A percentile compares a stretch with the other conserved stretches of the same genome.
Evolutionary conservation across 2,113 vertebrate species (phyloP).

Genomic region (Ptyas mucosa): DNA sequence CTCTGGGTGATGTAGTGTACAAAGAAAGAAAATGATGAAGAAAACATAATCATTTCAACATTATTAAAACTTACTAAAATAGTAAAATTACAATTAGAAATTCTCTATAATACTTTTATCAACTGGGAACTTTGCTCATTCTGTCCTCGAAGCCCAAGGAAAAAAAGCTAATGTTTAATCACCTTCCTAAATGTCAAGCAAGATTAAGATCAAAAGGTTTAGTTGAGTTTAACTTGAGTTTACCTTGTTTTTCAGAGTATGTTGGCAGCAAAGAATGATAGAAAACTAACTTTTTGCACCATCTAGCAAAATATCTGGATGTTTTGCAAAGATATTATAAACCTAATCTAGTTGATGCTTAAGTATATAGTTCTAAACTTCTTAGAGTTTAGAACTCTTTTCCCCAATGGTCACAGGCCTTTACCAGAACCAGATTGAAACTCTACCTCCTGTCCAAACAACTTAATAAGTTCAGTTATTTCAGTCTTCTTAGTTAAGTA

Average conservation of each 20-base stretch:
- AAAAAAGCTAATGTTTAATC: background rate
- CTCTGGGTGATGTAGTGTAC: background rate
- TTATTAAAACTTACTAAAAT: background rate
- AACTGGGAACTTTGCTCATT: background rate
- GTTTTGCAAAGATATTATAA: background rate
- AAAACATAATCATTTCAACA: background rate
- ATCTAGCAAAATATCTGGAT: background rate
- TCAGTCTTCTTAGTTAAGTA: background rate
- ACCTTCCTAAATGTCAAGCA: background rate
- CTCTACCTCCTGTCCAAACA: background rate
- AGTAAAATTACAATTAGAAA: background rate
- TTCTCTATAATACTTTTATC: background rate
- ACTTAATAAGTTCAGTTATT: background rate
- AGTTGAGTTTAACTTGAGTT: background rate
- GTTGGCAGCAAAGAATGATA: background rate
- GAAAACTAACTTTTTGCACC: background rate
- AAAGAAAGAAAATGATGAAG: background rate
- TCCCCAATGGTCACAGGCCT: background rate
- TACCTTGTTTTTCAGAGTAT: background rate
- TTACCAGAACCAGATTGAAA: background rate
- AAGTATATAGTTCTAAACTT: background rate
- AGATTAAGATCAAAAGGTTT: background rate
- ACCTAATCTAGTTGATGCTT: background rate
- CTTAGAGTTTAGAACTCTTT: background rate
- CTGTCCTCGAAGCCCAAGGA: background rate